A percentile compares a stretch with the other conserved stretches of the same genome.
Evolutionary conservation across 2,888 invertebrate species (phyloP).

Genomic region (Rotaria magnacalcarata): DNA sequence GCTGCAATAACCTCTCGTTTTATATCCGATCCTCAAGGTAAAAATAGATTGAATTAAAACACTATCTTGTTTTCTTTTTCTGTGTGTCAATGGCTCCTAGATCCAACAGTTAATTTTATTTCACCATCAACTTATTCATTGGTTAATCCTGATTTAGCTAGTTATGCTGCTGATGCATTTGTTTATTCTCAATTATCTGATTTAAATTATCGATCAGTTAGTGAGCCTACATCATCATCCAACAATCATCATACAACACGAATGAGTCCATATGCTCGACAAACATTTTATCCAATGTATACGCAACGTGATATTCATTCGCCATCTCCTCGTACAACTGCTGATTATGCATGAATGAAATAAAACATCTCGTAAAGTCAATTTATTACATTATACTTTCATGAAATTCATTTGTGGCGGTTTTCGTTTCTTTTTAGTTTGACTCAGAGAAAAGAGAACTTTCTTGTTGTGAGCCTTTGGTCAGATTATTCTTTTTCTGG

Average conservation of each 20-base stretch:
- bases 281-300: constrained; percentile 30
- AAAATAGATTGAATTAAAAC: neutral
- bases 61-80: no score
- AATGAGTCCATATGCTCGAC: constrained; percentile 21
- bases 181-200: constrained; percentile 35
- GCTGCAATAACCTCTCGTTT: constrained; percentile 11
- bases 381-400: neutral
- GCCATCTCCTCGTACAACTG: constrained; percentile 23
- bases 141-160: neutral
- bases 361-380: no score
- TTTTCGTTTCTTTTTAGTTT: neutral
- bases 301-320: constrained; percentile 33
- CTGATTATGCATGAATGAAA: neutral
- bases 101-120: constrained; percentile 23
- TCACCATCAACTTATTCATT: constrained; percentile 30
- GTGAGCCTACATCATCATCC: neutral
- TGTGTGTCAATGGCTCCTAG: neutral
- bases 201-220: constrained; percentile 15
- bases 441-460: neutral
- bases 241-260: neutral
- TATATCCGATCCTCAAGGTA: constrained; percentile 4
- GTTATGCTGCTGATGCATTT: constrained; percentile 27
- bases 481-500: neutral
- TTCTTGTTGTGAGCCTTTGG: constrained; percentile 20
- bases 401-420: neutral